A percentile compares a stretch with the other conserved stretches of the same genome.
These are phyloP conservation scores for Drosophila leonis DNA, from an alignment of 2,888 invertebrate species.

Conservation along the genomic window DNA sequence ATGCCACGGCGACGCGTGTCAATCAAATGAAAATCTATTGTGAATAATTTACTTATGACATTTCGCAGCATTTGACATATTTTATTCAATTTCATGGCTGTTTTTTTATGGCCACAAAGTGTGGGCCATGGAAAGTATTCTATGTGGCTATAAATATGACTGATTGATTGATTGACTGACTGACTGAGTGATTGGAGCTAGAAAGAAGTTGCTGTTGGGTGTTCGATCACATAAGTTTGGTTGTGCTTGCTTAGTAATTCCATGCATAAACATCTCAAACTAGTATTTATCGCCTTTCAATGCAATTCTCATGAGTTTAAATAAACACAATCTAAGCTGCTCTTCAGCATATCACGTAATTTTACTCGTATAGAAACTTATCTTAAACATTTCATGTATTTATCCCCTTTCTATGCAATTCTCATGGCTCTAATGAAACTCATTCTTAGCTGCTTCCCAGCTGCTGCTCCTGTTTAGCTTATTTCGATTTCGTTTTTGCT, in stretches of 20 bases:
- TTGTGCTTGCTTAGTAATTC: no score
- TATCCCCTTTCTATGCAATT: neutral
- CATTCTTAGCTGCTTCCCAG: neutral
- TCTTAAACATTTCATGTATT: no score
- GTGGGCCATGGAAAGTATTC: neutral
- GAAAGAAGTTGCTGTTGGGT: neutral
- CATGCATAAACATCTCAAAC: neutral
- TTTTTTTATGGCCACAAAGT: constrained; percentile 11
- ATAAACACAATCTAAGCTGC: neutral
- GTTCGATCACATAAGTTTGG: no score
- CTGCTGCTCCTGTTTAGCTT: no score
- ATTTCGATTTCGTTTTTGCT: no score
- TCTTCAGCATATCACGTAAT: neutral
- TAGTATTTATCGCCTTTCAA: neutral
- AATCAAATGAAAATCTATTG: constrained; percentile 72
- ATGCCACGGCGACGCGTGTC: constrained; percentile 72
- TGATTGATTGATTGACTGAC: constrained; percentile 6
- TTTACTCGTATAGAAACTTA: no score
- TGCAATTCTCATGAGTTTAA: neutral
- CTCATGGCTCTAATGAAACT: neutral
- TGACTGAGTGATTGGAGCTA: neutral
- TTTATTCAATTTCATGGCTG: constrained; percentile 54
- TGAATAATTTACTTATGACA: constrained; percentile 78
- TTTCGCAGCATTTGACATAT: constrained; percentile 54
- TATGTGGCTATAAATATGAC: neutral